phyloP scores from a whole-genome alignment of 2,888 invertebrate genomes.

The Exephanes ischioxanthus region DNA sequence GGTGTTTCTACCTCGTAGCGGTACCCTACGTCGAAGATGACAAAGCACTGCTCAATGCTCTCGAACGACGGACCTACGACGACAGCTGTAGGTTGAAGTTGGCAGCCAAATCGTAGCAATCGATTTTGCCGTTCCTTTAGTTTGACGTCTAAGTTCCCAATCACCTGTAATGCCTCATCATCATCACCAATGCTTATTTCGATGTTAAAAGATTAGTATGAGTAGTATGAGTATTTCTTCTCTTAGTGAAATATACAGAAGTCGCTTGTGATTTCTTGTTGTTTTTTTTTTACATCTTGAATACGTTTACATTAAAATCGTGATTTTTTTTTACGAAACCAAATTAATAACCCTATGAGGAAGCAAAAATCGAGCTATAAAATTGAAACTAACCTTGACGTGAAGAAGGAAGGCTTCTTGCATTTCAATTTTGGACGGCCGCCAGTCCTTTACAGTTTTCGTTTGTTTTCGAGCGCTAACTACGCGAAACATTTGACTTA shows the following conservation, averaged over 20 bases:
- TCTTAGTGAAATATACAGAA: too few species aligned
- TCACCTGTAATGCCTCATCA: constrained; percentile 6
- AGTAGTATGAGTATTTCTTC: neutral
- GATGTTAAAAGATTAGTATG: neutral
- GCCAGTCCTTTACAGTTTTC: neutral
- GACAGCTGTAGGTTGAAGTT: constrained; percentile 28
- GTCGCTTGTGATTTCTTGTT: too few species aligned
- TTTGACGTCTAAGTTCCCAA: constrained; percentile 40
- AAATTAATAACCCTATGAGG: too few species aligned
- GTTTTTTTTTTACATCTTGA: too few species aligned
- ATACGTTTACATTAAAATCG: too few species aligned
- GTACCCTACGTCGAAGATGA: constrained; percentile 19
- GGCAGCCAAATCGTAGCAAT: constrained; percentile 28
- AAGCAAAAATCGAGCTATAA: neutral
- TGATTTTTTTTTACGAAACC: too few species aligned
- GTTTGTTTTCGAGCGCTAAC: constrained; percentile 13
- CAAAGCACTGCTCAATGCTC: constrained; percentile 19
- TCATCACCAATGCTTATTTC: neutral
- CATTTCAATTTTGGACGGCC: constrained; percentile 6
- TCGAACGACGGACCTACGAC: constrained; percentile 39
- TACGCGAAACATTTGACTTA: neutral
- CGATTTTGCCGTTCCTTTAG: constrained; percentile 39
- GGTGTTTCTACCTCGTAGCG: constrained; percentile 43
- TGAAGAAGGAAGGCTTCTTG: constrained; percentile 25
- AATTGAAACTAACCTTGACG: constrained; percentile 4